These are phyloP conservation scores for Macrophya alboannulata DNA, from an alignment of 2,888 invertebrate species.

Conservation along the genomic window DNA sequence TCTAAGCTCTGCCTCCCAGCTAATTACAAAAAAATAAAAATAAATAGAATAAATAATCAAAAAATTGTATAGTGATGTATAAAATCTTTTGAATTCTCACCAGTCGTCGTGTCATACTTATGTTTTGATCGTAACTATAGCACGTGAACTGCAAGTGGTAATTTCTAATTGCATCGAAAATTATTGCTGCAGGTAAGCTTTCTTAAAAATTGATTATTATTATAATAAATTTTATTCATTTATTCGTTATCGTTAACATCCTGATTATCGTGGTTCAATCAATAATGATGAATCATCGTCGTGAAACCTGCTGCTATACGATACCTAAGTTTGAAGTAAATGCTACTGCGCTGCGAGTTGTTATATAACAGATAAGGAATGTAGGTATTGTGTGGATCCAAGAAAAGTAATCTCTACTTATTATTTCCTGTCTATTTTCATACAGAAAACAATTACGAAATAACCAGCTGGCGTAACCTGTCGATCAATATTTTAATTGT, in stretches of 20 bases:
- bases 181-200: background rate
- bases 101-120: background rate
- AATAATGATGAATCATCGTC: constrained; percentile 27
- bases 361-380: constrained; percentile 26
- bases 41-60: background rate
- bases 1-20: background rate
- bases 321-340: background rate
- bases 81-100: background rate
- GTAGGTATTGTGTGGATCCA: background rate
- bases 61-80: background rate
- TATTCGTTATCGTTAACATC: background rate
- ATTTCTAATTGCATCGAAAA: background rate
- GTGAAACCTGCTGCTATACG: background rate
- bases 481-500: constrained; percentile 25
- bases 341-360: constrained; percentile 10
- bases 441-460: background rate
- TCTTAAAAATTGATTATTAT: background rate
- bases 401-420: background rate
- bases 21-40: background rate
- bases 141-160: background rate
- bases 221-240: background rate
- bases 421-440: background rate
- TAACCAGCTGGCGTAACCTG: constrained; percentile 25
- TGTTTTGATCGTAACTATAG: background rate
- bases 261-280: background rate